A percentile compares a stretch with the other conserved stretches of the same genome.
Evolutionary conservation across 2,888 invertebrate species (phyloP).

Genomic region (Eupithecia exiguata): DNA sequence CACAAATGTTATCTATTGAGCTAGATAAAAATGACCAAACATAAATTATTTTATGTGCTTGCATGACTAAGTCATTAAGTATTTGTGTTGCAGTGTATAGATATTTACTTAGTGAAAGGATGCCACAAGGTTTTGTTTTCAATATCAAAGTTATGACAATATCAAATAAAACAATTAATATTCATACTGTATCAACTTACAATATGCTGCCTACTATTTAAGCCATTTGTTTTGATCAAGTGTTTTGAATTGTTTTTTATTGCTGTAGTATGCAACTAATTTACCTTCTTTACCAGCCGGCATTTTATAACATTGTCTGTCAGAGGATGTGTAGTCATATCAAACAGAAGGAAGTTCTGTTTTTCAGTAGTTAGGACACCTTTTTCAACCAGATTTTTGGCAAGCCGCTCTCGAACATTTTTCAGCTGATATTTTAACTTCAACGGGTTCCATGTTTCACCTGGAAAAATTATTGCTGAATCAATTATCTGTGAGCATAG

Average conservation of each 20-base stretch:
- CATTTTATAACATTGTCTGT: slow-evolving; percentile 97
- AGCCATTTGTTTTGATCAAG: slow-evolving; percentile 21
- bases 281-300: slow-evolving; percentile 97
- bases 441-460: slow-evolving; percentile 99
- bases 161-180: slow-evolving; percentile 26
- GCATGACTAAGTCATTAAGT: slow-evolving; percentile 9
- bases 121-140: slow-evolving; percentile 27
- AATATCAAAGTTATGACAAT: slow-evolving; percentile 28
- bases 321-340: slow-evolving; percentile 99
- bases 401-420: slow-evolving; percentile 99
- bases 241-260: slow-evolving; percentile 18
- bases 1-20: not conserved
- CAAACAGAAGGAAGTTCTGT: slow-evolving; percentile 99
- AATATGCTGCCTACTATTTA: not conserved
- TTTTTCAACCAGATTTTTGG: slow-evolving; percentile 99
- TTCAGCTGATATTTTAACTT: slow-evolving; percentile 98
- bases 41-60: not conserved
- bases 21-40: not conserved
- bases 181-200: slow-evolving; percentile 19
- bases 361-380: slow-evolving; percentile 99
- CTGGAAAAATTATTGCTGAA: slow-evolving; percentile 74
- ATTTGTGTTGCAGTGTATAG: slow-evolving; percentile 13
- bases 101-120: slow-evolving; percentile 26
- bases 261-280: not conserved
- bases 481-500: not conserved